Evolutionary conservation across 2,797 vertebrate species (phyloP), one percentile per base, ranked within the genome.

Genomic region (Sebastiscus tertius): DNA sequence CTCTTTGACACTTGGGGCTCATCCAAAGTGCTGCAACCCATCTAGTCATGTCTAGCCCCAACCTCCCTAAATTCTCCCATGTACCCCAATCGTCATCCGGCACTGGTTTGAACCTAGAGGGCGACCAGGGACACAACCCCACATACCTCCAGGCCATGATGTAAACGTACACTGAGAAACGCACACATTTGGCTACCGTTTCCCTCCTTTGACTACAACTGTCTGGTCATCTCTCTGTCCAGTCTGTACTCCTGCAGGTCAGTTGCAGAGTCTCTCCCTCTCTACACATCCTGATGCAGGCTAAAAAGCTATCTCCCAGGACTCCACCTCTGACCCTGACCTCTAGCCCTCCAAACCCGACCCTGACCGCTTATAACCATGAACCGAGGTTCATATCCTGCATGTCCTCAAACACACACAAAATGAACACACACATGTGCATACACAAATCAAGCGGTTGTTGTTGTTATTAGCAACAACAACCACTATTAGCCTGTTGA

Each of bases 1-100:
- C 58, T 72, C 65, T 77, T 72, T 75, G 68, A 81, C 71, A 80
- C 31, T 55, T 85, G 68, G 65, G 65, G 68, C 26, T 87, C 67
- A 72, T 86, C 81, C 81, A 86, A 80, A 86, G 67, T 60, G 60
- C 84, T 76, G 65, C 63, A 71, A 27, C 36, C 24, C 58, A 61
- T 72, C 62, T 60, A 65, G 22, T 69, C 58, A 65, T 59, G 72
- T 61, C 36, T 26, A 62, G 58, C 9, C 27, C 61, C 69, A 46
- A 54, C n/a, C 69, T 77, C 68, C 52, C 20, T 67, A 61, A 83
- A 68, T 68, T 58, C 62, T 77, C 36, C 31, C 24, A 59, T 62
- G 36, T 14, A 65, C 64, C 70, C 62, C 61, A 61, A 65, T 20
- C 26, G 14, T 72, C 11, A 68, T 61, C 60, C 20, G 61, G 54